Conservation (phyloP, 2,888 invertebrate species). For the Hirtodrosophila trivittata region DNA sequence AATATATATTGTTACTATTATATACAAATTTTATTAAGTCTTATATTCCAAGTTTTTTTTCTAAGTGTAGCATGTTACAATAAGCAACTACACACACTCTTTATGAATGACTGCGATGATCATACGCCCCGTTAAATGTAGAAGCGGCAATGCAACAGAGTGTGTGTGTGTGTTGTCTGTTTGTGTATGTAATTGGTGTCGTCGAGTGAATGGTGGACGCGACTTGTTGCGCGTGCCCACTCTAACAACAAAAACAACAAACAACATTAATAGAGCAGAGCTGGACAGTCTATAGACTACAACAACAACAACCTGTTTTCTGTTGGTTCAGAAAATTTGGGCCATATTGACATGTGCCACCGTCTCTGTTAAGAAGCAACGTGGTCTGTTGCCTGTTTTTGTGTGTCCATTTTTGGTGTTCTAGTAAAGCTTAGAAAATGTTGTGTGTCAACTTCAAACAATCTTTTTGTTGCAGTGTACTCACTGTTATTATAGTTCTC, state of each 20-base stretch:
- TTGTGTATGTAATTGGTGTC: slow-evolving; percentile 29
- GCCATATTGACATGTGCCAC: slow-evolving; percentile 75
- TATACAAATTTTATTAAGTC: neutral
- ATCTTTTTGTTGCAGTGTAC: neutral
- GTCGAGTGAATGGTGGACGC: slow-evolving; percentile 60
- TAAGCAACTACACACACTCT: slow-evolving; percentile 27
- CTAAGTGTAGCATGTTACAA: slow-evolving; percentile 29
- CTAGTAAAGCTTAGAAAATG: slow-evolving; percentile 51
- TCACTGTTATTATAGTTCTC: neutral
- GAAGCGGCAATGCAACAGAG: slow-evolving; percentile 33
- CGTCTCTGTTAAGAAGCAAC: slow-evolving; percentile 45
- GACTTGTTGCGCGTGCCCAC: slow-evolving; percentile 70
- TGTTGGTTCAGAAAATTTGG: slow-evolving; percentile 66
- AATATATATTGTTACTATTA: too few species aligned
- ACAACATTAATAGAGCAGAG: slow-evolving; percentile 7
- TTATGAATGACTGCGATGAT: slow-evolving; percentile 61
- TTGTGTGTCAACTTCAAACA: slow-evolving; percentile 30
- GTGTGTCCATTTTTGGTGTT: slow-evolving; percentile 57
- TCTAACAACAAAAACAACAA: slow-evolving; percentile 24
- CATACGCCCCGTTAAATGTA: slow-evolving; percentile 55
- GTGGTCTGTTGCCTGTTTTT: slow-evolving; percentile 19
- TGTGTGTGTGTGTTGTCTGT: slow-evolving; percentile 7
- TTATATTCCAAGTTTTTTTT: slow-evolving; percentile 7
- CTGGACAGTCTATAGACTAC: slow-evolving; percentile 8
- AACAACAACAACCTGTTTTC: slow-evolving; percentile 58